Base-by-base conservation (phyloP, 2,113 vertebrate genomes). In the Apodemus speciosus region DNA sequence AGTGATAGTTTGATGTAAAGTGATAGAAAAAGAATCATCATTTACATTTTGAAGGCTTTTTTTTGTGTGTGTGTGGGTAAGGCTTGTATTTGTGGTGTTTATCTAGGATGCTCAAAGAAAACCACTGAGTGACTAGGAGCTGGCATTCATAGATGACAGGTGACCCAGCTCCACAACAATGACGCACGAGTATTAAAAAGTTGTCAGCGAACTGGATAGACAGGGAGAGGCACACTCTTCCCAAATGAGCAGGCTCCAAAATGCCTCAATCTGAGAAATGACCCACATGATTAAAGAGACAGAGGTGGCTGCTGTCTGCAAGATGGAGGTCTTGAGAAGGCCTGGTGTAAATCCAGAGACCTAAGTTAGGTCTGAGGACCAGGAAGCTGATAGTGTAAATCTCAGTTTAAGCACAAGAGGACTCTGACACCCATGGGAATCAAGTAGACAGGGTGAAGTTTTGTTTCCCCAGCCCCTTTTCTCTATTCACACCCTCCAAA, bases 101-200 rank as follows among this genome's bases (percentile, higher is more conserved):
- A 58, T 91, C 66, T 58, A 0, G 66, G 79, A 83, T 84, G 62
- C 71, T 83, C 27, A 64, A 40, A 75, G 87, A 86, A 11, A 76
- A n/a, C n/a, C 64, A 68, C 72, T 62, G 75, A 94, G 89, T 81
- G 58, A 56, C 6, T 87, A 51, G 69, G 87, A 92, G 51, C 43
- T 40, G 23, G 56, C 66, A 5, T 90, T 89, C 86, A 80, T 11
- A 85, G 53, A 5, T 46, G 9, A 56, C 11, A 80, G 69, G 68
- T 72, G 83, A 92, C 1, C 35, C 27, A 86, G 79, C 6, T 2
- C 60, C 9, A 25, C 75, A 88, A 88, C 91, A 68, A 92, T 75
- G 71, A 90, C 46, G 46, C 51, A 73, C 32, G 4, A 15, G 46
- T 40, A 51, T 76, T 90, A 27, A 76, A 75, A 79, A 46, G 49